These are phyloP conservation scores for Rhagologus leucostigma DNA, from an alignment of 2,113 vertebrate genomes.

Conservation along the genomic window DNA sequence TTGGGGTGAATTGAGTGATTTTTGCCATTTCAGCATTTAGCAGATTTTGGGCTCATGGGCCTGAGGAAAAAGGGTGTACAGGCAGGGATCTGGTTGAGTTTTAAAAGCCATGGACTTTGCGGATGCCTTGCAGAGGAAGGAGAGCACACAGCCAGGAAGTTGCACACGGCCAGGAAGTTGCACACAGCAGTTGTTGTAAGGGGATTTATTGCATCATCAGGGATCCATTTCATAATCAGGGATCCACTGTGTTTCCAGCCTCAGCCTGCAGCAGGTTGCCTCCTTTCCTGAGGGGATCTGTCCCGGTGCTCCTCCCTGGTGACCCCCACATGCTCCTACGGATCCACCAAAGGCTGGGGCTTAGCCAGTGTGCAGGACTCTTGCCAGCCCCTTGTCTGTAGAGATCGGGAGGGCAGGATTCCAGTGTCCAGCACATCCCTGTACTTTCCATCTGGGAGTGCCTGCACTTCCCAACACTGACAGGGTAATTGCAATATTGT, in stretches of 20 bases:
- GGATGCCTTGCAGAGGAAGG: neutral
- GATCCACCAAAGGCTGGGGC: neutral
- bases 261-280: neutral
- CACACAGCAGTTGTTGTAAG: neutral
- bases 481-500: constrained; percentile 61
- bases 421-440: neutral
- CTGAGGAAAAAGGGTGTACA: neutral
- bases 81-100: neutral
- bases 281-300: neutral
- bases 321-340: neutral
- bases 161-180: neutral
- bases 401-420: rapidly evolving
- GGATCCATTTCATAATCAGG: neutral
- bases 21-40: neutral
- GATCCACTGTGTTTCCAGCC: neutral
- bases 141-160: neutral
- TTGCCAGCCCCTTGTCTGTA: rapidly evolving
- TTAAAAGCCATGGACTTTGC: neutral
- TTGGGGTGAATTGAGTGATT: neutral
- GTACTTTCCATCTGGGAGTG: neutral
- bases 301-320: rapidly evolving
- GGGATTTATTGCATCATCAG: neutral
- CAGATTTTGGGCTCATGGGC: neutral
- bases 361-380: neutral
- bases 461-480: neutral